Conservation (phyloP, 2,888 invertebrate genomes). For the Meta bourneti region DNA sequence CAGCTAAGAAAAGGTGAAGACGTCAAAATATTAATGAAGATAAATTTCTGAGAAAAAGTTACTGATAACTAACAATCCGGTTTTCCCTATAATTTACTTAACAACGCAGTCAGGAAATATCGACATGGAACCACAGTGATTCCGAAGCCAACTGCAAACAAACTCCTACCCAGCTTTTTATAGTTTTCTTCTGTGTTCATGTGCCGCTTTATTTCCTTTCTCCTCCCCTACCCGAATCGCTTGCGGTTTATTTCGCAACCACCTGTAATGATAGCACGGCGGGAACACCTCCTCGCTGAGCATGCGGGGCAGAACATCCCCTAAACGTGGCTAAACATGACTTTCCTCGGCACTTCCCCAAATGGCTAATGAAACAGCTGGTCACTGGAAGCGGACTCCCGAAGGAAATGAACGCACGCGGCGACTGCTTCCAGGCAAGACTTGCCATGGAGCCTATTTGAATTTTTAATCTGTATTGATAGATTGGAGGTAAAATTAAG, state of each 20-base stretch:
- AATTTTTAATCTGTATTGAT: neutral
- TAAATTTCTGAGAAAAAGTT: no score
- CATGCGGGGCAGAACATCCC: slow-evolving; percentile 40
- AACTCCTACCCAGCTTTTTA: neutral
- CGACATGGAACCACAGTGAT: neutral
- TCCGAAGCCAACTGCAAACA: neutral
- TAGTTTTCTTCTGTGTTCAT: neutral
- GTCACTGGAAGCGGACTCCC: neutral
- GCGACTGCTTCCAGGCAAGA: neutral
- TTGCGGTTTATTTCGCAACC: neutral
- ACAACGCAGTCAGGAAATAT: neutral
- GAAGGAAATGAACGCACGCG: no score
- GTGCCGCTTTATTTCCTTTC: neutral
- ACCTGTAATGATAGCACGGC: neutral
- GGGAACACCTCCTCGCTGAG: neutral
- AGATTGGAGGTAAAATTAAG: neutral
- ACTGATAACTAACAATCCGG: no score
- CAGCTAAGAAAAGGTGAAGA: no score
- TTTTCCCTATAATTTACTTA: neutral
- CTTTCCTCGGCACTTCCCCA: slow-evolving; percentile 33
- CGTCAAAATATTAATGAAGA: no score
- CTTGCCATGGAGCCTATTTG: neutral
- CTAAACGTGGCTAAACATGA: slow-evolving; percentile 65
- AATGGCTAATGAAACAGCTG: slow-evolving; percentile 57
- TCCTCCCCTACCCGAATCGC: no score